phyloP scores from a whole-genome alignment of 2,797 vertebrate genomes.

The Caiman crocodilus region DNA sequence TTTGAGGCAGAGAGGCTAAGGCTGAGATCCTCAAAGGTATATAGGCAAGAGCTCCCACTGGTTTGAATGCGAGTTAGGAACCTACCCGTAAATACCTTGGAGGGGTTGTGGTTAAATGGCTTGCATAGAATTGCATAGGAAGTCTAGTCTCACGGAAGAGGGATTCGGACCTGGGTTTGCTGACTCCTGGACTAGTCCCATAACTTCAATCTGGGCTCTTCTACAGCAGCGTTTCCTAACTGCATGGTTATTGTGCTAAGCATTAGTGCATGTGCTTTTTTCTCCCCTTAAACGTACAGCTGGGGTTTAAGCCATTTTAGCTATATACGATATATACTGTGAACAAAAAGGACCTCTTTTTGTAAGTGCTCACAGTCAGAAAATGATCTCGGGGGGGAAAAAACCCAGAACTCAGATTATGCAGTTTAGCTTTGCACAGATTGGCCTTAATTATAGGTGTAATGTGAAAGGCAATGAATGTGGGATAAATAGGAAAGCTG shows the following conservation, averaged over 20 bases:
- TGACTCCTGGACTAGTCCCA: neutral
- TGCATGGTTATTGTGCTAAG: neutral
- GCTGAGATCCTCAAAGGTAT: neutral
- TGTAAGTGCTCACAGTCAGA: neutral
- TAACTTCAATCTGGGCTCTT: neutral
- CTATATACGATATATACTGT: neutral
- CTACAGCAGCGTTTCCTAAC: neutral
- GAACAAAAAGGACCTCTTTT: neutral
- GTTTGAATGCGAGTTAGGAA: too few relatives aligned
- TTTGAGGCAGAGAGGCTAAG: neutral
- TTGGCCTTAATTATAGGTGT: neutral
- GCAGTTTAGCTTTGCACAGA: neutral
- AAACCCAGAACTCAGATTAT: neutral
- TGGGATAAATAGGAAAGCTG: too few relatives aligned
- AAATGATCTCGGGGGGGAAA: neutral
- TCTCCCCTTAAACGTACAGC: neutral
- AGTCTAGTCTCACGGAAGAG: neutral
- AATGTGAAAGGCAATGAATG: too few relatives aligned
- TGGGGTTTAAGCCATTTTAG: neutral
- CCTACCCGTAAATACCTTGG: neutral
- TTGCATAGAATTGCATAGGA: neutral
- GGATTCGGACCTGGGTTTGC: neutral
- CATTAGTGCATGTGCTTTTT: neutral
- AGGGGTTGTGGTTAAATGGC: neutral
- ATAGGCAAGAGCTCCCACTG: neutral